Conservation (phyloP, 2,797 vertebrate species). For the Phalanger gymnotis region DNA sequence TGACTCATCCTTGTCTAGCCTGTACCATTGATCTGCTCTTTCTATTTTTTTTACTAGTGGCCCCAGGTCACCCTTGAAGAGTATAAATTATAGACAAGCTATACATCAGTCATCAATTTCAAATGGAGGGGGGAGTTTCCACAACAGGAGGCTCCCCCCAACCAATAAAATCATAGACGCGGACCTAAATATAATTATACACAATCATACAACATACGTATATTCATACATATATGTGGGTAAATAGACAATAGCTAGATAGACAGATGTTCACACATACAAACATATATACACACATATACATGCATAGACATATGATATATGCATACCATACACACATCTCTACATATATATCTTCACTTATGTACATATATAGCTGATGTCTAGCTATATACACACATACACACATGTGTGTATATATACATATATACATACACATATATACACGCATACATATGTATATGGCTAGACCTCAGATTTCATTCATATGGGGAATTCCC, state of each 20-base stretch:
- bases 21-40: not conserved
- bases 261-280: not conserved
- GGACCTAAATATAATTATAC: not conserved
- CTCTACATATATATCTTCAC: rapidly evolving
- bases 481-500: not conserved
- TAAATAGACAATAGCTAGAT: not conserved
- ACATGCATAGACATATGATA: not conserved
- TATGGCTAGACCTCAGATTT: not conserved
- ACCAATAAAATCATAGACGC: not conserved
- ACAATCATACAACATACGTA: not conserved
- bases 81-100: not conserved
- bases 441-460: no score
- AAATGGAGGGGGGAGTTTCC: not conserved
- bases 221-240: not conserved
- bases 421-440: no score
- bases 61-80: not conserved
- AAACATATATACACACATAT: no score
- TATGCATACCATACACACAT: not conserved
- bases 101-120: not conserved
- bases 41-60: not conserved
- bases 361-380: no score
- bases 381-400: not conserved
- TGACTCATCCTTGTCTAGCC: not conserved
- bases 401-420: not conserved
- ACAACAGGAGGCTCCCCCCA: not conserved